Evolutionary conservation across 2,797 vertebrate species (phyloP).

Genomic region (Nothura maculosa): DNA sequence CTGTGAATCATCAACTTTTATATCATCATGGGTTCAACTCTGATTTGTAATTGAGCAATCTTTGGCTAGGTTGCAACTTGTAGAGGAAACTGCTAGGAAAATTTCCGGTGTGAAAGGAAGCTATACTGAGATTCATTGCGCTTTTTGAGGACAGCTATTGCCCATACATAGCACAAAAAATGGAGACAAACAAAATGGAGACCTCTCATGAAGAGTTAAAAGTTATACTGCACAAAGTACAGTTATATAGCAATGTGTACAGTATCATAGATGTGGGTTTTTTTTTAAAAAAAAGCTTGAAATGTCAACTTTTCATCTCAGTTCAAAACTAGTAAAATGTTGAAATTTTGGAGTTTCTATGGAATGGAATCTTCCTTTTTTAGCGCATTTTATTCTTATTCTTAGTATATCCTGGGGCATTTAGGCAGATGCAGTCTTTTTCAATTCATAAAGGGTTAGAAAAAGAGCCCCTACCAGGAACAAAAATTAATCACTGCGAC

Average conservation of each 20-base stretch:
- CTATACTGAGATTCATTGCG: background rate
- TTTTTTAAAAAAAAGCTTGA: background rate
- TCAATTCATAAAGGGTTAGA: background rate
- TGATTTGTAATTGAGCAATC: background rate
- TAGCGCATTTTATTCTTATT: background rate
- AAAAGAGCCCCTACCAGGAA: background rate
- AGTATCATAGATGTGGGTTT: background rate
- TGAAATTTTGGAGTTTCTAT: constrained; percentile 13
- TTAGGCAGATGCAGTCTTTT: background rate
- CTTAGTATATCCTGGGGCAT: background rate
- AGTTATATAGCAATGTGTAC: background rate
- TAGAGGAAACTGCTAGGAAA: background rate
- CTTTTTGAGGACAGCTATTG: background rate
- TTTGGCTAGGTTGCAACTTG: background rate
- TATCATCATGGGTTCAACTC: background rate
- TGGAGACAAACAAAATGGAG: background rate
- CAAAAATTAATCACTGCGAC: background rate
- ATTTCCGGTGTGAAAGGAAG: background rate
- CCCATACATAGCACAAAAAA: background rate
- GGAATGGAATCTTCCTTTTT: constrained; percentile 9
- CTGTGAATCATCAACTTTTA: background rate
- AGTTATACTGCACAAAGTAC: too few relatives aligned
- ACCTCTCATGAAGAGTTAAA: background rate
- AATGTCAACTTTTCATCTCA: background rate
- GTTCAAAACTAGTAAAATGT: background rate